These are phyloP conservation scores for Strigops habroptila DNA, from an alignment of 2,113 vertebrate species.

Conservation along the genomic window DNA sequence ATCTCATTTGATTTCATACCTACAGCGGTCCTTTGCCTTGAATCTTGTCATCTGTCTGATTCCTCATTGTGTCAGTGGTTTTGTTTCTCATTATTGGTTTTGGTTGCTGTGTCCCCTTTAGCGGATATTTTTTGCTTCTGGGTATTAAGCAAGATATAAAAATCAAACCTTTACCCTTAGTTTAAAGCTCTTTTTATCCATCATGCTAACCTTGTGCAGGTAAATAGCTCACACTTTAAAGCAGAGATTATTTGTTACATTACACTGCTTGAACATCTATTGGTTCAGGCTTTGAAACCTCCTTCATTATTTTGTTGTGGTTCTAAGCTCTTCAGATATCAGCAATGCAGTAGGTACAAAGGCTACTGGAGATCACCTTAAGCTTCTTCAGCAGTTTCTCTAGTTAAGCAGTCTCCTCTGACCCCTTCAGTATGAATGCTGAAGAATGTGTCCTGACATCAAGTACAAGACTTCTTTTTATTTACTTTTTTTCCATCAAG, in stretches of 20 bases:
- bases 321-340: neutral
- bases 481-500: neutral
- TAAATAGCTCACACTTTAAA: neutral
- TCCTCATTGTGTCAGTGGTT: neutral
- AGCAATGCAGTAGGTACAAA: neutral
- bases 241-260: neutral
- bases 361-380: neutral
- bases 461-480: neutral
- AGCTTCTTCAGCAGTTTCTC: neutral
- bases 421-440: neutral
- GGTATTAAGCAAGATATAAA: neutral
- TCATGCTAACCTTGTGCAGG: neutral
- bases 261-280: neutral
- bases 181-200: neutral
- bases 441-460: neutral
- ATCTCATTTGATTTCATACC: neutral
- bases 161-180: neutral
- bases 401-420: neutral
- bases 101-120: neutral
- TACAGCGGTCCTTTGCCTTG: neutral
- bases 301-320: neutral
- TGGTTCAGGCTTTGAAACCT: neutral
- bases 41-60: neutral
- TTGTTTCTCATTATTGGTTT: neutral
- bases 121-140: neutral